Evolutionary conservation across 1,140 invertebrate species (phyloP), one percentile per base, ranked within the genome.

Genomic region (Formica selysi): DNA sequence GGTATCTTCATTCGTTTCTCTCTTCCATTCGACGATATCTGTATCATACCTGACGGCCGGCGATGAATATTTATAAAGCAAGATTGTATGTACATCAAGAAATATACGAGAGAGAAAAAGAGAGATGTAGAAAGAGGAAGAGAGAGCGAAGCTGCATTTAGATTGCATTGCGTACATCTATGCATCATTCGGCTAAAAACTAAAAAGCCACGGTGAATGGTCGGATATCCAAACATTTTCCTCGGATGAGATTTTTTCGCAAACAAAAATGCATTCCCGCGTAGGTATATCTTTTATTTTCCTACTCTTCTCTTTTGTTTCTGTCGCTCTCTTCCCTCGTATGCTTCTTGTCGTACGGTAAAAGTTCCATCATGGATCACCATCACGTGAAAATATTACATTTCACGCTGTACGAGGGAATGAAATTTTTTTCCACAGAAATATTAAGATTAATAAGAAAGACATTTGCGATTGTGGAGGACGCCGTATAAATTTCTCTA

Each of bases 31-130:
- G 16, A 38, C 32, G 13, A 79, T 79, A 79, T 29, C 6, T 70
- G n/a, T 80, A 70, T 59, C 48, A 48, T 11, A n/a, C 8, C 11
- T n/a, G 26, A 57, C 38, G 16, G 41, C 22, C 26, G 41, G 7
- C 19, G 11, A 73, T 73, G 11, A 83, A 83, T 83, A 73, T 83
- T 83, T 74, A 73, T 62, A 73, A 3, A 62, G 29, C 2, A 2
- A 83, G 19, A 83, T 61, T 73, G 38, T 61, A 22, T 1, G 65
- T 16, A 36, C 41, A 51, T 11, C 11, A 32, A 57, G 22, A 57
- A 70, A 5, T 4, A 44, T 8, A 74, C 44, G n/a, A 36, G 5
- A 65, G 29, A 61, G n/a, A 26, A 16, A 61, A 11, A 57, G 26
- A 8, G 19, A 19, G 38, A 19, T 6, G 29, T 0, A 59, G 10